Evolutionary conservation across 2,113 vertebrate species (phyloP).

Genomic region (Diadophis punctatus): DNA sequence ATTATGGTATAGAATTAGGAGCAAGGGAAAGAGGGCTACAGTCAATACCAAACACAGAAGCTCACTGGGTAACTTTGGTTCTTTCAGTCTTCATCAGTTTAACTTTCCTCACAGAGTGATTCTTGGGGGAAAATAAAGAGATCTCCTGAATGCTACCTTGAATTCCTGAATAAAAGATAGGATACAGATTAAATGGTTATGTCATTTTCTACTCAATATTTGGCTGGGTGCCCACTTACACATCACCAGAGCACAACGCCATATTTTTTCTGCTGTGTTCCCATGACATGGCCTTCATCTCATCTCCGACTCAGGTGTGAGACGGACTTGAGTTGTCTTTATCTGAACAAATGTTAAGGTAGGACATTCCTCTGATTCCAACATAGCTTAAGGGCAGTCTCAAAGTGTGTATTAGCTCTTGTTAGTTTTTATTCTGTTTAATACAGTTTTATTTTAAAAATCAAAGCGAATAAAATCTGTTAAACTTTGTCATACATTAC

Average conservation of each 20-base stretch:
- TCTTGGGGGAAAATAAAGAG: neutral
- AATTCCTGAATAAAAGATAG: neutral
- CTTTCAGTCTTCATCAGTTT: neutral
- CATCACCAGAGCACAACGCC: neutral
- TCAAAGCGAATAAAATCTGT: neutral
- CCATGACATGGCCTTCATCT: neutral
- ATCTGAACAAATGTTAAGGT: neutral
- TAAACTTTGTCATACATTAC: neutral
- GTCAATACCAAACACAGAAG: neutral
- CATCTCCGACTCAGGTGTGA: neutral
- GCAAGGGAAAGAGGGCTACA: neutral
- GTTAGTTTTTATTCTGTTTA: neutral
- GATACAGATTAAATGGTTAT: neutral
- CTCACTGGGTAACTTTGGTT: neutral
- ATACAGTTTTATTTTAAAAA: neutral
- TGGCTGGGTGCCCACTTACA: neutral
- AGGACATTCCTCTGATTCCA: neutral
- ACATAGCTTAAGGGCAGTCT: neutral
- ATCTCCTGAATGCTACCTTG: neutral
- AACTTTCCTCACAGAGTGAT: neutral
- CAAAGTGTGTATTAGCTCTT: neutral
- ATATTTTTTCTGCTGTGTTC: neutral
- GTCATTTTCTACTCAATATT: neutral
- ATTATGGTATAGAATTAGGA: neutral
- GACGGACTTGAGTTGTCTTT: neutral